Percentiles rank a stretch among this genome's conserved stretches.
Evolutionary conservation across 2,797 vertebrate species (phyloP).

Genomic region (Octomys mimax): DNA sequence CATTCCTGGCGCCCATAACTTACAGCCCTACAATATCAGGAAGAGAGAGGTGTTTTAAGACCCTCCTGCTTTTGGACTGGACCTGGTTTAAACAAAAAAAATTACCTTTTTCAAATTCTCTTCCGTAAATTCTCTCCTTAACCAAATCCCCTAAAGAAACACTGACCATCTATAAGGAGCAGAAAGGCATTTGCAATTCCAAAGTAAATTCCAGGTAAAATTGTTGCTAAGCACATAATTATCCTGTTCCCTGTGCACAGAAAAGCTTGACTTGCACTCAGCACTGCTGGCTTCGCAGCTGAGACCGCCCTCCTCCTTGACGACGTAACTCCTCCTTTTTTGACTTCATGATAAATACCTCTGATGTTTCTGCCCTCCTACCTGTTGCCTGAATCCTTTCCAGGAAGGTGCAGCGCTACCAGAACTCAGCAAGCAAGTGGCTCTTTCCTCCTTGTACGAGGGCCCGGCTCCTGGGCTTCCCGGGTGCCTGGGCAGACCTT

Average conservation of each 20-base stretch:
- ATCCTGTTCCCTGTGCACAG: background rate
- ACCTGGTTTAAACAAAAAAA: background rate
- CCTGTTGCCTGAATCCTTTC: background rate
- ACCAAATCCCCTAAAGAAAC: background rate
- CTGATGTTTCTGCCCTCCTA: background rate
- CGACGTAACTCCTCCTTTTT: background rate
- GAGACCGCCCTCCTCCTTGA: background rate
- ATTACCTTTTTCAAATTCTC: background rate
- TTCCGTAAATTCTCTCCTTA: background rate
- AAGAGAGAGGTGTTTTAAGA: background rate
- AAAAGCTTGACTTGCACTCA: no score
- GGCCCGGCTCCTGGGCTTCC: background rate
- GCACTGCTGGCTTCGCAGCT: no score
- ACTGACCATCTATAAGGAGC: background rate
- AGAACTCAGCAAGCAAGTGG: background rate
- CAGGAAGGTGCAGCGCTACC: accelerated
- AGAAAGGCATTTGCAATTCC: background rate
- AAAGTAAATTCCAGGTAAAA: background rate
- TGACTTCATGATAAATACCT: background rate
- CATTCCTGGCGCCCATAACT: background rate
- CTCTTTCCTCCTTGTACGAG: accelerated
- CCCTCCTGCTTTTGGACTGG: background rate
- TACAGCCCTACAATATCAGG: background rate
- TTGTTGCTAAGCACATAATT: background rate
- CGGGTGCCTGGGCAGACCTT: background rate